Percentiles rank a stretch among this genome's conserved stretches.
phyloP scores from a whole-genome alignment of 2,888 invertebrate genomes.

The Margaritifera margaritifera region DNA sequence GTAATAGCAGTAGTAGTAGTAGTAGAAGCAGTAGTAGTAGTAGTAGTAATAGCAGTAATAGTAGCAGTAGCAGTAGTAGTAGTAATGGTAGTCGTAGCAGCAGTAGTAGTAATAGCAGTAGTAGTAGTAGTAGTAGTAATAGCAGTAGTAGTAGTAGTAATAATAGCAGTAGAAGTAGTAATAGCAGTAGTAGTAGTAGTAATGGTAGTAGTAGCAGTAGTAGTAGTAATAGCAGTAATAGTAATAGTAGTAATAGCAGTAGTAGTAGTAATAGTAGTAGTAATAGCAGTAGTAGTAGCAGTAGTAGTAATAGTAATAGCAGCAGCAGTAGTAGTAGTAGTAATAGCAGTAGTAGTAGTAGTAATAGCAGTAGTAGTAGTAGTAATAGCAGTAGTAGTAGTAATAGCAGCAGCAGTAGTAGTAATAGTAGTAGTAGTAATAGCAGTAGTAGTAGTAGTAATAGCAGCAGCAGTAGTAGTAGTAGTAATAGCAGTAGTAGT shows the following conservation, averaged over 20 bases:
- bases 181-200: constrained; percentile 24
- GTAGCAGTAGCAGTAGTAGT: constrained; percentile 1
- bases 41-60: background rate
- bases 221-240: background rate
- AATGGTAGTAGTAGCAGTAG: constrained; percentile 18
- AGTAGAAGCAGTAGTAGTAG: constrained; percentile 1
- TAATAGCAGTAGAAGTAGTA: constrained; percentile 26
- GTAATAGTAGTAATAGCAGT: background rate
- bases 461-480: too few relatives aligned
- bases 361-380: too few relatives aligned
- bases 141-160: constrained; percentile 27
- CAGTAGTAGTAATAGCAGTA: constrained; percentile 9
- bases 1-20: background rate
- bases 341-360: too few relatives aligned
- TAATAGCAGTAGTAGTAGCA: too few relatives aligned
- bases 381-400: too few relatives aligned
- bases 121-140: constrained; percentile 22
- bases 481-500: too few relatives aligned
- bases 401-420: too few relatives aligned
- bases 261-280: too few relatives aligned
- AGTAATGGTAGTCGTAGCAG: background rate
- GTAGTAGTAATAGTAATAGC: too few relatives aligned
- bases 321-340: too few relatives aligned
- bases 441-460: too few relatives aligned
- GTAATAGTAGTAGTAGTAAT: too few relatives aligned